Percentiles rank a stretch among this genome's conserved stretches.
These are phyloP conservation scores for Dasypogon diadema DNA, from an alignment of 2,888 invertebrate genomes.

Conservation along the genomic window DNA sequence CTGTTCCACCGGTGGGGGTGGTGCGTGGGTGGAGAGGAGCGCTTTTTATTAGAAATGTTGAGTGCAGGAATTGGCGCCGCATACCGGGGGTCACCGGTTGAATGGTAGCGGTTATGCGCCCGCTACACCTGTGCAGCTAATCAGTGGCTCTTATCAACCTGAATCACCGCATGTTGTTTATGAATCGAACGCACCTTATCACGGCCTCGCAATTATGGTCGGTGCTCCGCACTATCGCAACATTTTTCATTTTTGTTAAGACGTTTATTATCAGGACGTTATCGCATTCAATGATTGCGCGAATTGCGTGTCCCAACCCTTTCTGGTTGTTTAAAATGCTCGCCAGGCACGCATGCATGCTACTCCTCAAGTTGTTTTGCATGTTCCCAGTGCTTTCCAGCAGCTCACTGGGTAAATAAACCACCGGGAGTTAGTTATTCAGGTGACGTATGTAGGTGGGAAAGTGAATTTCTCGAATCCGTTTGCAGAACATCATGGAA, in stretches of 20 bases:
- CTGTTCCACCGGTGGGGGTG: too few species aligned
- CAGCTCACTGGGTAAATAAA: background rate
- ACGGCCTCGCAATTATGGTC: too few species aligned
- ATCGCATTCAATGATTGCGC: conserved; percentile 33
- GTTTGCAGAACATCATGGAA: conserved; percentile 24
- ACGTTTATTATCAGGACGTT: conserved; percentile 41
- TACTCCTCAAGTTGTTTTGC: too few species aligned
- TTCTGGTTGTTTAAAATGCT: conserved; percentile 30
- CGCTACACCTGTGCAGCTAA: too few species aligned
- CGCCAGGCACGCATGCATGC: conserved; percentile 38
- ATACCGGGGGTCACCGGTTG: too few species aligned
- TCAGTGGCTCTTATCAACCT: too few species aligned
- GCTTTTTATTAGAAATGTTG: too few species aligned
- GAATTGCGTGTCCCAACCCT: conserved; percentile 45
- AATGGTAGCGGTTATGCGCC: too few species aligned
- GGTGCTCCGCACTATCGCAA: conserved; percentile 35
- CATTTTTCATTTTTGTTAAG: conserved; percentile 33
- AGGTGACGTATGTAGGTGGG: conserved; percentile 27
- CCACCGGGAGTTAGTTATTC: conserved; percentile 29
- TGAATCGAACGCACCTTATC: too few species aligned
- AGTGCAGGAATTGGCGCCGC: too few species aligned
- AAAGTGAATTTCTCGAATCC: conserved; percentile 38
- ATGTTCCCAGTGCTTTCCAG: background rate
- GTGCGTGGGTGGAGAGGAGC: too few species aligned
- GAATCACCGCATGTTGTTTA: too few species aligned